Percentiles rank a stretch among this genome's conserved stretches.
Conservation (phyloP, 1,140 invertebrate genomes). For the Maniola jurtina region DNA sequence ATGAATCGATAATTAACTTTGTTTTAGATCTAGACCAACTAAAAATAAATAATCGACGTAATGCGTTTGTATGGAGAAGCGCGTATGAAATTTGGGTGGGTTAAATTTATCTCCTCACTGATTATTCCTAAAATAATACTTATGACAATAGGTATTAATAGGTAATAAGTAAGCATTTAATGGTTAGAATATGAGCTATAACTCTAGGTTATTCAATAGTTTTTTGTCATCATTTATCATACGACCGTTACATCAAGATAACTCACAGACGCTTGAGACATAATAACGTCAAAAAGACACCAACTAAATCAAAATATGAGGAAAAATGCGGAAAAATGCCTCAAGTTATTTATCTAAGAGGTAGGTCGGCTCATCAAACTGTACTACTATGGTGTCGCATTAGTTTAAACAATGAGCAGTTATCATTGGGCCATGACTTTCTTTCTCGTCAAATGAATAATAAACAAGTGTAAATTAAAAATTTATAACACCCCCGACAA, state of each 20-base stretch:
- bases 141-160: too few relatives aligned
- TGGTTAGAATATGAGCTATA: background rate
- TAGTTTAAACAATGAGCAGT: slow-evolving; percentile 41
- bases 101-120: too few relatives aligned
- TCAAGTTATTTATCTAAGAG: slow-evolving; percentile 25
- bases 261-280: background rate
- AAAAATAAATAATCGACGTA: too few relatives aligned
- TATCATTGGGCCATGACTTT: slow-evolving; percentile 9
- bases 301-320: background rate
- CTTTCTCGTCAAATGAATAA: too few relatives aligned
- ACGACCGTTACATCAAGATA: background rate
- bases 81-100: too few relatives aligned
- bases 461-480: too few relatives aligned
- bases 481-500: too few relatives aligned
- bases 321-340: slow-evolving; percentile 3
- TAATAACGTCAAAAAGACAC: background rate
- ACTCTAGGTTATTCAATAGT: background rate
- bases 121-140: too few relatives aligned
- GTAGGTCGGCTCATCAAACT: slow-evolving; percentile 29
- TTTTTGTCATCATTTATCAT: background rate
- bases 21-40: too few relatives aligned
- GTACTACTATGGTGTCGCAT: slow-evolving; percentile 14
- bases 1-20: too few relatives aligned
- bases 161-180: too few relatives aligned
- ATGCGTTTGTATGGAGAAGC: too few relatives aligned